Base-by-base conservation (phyloP, 2,797 vertebrate species). In the Falco biarmicus region DNA sequence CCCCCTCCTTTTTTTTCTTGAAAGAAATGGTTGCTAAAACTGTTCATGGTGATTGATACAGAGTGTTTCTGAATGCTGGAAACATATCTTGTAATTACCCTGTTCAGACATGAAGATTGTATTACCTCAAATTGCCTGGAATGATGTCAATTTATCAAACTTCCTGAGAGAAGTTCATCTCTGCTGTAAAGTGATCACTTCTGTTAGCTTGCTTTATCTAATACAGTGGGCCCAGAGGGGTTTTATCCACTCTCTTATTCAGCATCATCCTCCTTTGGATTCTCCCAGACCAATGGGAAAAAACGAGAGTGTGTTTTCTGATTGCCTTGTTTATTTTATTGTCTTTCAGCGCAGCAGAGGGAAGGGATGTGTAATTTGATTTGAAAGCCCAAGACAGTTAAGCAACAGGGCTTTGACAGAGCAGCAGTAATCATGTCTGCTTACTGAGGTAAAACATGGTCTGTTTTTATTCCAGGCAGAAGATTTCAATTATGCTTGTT, bases 131-230 rank as follows among this genome's bases (percentile, higher is more conserved):
- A 98, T 96, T 98, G 91, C 75, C 91, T 96, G 75, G 79, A 97
- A 97, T 97, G 65, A 96, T 96, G 89, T 96, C 88, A 97, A 92
- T 97, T 97, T 96, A 96, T 97, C 95, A 97, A 96, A 96, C 65
- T 94, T 97, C 78, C 50, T 93, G 43, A 11, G 18, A 96, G 73
- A 95, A 96, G 84, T 97, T 97, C 7, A 91, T 95, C 43, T 97
- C 79, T 78, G 80, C 63, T 71, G 59, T 95, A 81, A 96, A 96
- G 54, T 17, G 59, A 96, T 91, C 84, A 41, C 69, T 79, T 92
- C 71, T 75, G 50, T 96, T 97, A 96, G 69, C 26, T 87, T 89
- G 28, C 47, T 93, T 97, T 96, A 96, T 96, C 69, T 92, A 97
- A 97, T 91, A 91, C 45, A 96, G 89, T 74, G 39, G 53, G 32